Evolutionary conservation across 35 echinoderm and acorn worm species (phyloP).

Genomic region (Strongylocentrotus purpuratus): DNA sequence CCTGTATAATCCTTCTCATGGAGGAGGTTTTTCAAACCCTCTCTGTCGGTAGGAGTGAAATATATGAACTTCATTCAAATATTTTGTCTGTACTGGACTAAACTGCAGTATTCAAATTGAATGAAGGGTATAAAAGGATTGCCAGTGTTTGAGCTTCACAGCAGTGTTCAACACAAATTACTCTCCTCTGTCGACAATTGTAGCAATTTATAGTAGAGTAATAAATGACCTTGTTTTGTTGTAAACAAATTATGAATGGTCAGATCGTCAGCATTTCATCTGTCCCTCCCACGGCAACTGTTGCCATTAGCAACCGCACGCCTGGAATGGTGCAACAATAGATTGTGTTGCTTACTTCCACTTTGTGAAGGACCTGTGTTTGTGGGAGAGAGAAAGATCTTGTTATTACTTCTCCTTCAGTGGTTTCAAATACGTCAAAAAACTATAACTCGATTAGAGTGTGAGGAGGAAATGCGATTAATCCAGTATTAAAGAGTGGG

Average conservation of each 20-base stretch:
- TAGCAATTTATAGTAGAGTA: background rate
- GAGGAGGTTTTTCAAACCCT: too few species aligned
- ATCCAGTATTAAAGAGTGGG: background rate
- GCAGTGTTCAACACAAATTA: background rate
- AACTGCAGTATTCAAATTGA: background rate
- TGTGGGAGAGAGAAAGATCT: background rate
- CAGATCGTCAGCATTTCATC: background rate
- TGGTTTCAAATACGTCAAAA: background rate
- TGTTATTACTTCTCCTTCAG: background rate
- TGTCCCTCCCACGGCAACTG: background rate
- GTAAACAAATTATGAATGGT: constrained; percentile 13
- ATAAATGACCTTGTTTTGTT: background rate
- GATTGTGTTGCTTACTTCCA: background rate
- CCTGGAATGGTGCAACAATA: background rate
- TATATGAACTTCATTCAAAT: too few species aligned
- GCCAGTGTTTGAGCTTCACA: background rate
- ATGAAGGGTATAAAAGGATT: background rate
- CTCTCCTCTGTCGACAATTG: background rate
- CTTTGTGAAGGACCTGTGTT: background rate
- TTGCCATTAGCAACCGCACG: background rate
- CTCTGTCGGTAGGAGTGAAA: too few species aligned
- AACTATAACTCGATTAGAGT: background rate
- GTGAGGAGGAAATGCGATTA: background rate
- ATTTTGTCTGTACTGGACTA: too few species aligned
- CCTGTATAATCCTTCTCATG: too few species aligned